Conservation (phyloP, 1,140 invertebrate genomes). For the Amphibalanus amphitrite region DNA sequence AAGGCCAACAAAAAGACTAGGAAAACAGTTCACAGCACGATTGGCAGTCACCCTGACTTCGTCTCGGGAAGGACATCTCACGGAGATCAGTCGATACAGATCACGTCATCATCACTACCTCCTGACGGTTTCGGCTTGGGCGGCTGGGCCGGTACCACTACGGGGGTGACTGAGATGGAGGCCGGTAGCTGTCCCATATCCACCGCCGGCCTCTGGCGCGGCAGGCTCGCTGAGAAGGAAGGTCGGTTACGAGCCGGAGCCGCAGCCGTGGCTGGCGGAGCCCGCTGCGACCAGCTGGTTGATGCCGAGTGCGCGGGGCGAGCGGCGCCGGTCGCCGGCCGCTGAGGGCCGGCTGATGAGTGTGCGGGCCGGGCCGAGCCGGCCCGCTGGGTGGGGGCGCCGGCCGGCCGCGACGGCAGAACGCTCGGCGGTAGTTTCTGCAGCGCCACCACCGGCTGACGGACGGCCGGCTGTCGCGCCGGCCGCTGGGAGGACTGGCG, state of each 20-base stretch:
- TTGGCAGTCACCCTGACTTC: no score
- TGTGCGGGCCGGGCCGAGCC: neutral
- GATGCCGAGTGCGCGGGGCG: neutral
- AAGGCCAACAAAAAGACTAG: no score
- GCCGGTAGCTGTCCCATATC: neutral
- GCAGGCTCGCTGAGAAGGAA: neutral
- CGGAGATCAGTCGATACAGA: neutral
- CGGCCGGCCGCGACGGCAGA: neutral
- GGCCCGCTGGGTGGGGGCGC: no score
- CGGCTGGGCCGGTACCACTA: neutral
- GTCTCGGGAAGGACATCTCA: no score
- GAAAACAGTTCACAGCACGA: no score
- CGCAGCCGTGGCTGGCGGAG: no score
- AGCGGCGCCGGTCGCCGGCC: no score
- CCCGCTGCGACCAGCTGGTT: neutral
- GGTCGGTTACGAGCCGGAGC: no score
- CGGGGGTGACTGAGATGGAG: neutral
- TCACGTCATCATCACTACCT: neutral
- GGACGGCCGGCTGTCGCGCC: neutral
- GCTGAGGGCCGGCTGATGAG: neutral
- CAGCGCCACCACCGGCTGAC: neutral
- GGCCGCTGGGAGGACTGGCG: no score
- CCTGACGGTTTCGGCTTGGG: no score
- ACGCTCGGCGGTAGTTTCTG: neutral
- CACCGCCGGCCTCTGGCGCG: neutral